phyloP scores from a whole-genome alignment of 2,888 invertebrate species.

The Liposcelis brunnea region DNA sequence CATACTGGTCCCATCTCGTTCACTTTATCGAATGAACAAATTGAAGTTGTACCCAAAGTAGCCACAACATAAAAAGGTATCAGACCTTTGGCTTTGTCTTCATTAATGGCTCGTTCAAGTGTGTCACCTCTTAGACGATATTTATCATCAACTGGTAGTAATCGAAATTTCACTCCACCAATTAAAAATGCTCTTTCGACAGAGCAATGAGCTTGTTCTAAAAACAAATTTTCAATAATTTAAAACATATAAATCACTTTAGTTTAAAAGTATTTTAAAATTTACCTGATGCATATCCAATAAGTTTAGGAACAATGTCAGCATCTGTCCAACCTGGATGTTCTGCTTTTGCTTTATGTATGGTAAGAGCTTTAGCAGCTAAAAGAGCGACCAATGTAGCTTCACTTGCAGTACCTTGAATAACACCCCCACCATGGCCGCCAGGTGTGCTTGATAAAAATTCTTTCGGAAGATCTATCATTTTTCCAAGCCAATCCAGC shows the following conservation, averaged over 20 bases:
- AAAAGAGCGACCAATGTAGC: conserved; percentile 81
- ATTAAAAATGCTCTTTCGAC: conserved; percentile 84
- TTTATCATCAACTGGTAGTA: conserved; percentile 52
- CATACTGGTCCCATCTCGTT: conserved; percentile 51
- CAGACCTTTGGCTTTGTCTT: conserved; percentile 73
- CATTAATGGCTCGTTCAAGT: conserved; percentile 57
- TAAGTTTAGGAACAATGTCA: conserved; percentile 58
- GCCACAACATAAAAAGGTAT: conserved; percentile 89
- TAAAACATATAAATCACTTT: background rate
- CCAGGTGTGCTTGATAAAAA: conserved; percentile 68
- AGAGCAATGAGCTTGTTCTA: conserved; percentile 81
- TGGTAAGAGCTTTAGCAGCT: conserved; percentile 66
- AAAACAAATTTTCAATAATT: conserved; percentile 13
- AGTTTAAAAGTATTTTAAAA: conserved; percentile 1
- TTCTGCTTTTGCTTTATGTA: conserved; percentile 46
- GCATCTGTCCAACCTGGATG: conserved; percentile 59
- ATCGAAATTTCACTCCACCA: conserved; percentile 65
- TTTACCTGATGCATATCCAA: conserved; percentile 72
- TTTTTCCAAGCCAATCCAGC: conserved; percentile 91
- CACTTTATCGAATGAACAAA: conserved; percentile 77
- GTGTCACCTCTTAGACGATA: conserved; percentile 57
- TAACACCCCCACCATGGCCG: conserved; percentile 76
- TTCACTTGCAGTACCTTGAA: conserved; percentile 84
- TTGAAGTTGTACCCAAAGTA: conserved; percentile 76
- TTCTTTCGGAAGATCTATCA: conserved; percentile 68